Evolutionary conservation across 2,888 invertebrate genomes (phyloP).

Genomic region (Luperina testacea): DNA sequence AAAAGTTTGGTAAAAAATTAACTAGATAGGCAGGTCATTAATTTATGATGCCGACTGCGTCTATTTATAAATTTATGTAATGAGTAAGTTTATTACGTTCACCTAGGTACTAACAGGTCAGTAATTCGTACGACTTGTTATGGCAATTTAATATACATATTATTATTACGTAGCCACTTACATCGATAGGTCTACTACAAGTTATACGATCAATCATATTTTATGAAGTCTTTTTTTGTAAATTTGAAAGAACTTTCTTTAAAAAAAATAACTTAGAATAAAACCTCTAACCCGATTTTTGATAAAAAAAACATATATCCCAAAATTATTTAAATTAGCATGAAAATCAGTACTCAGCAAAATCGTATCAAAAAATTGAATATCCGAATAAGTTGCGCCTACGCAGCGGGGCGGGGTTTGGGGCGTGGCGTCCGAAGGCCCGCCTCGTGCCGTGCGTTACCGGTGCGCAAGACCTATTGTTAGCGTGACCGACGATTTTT

Average conservation of each 20-base stretch:
- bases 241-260: no score
- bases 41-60: neutral
- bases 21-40: neutral
- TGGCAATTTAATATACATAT: constrained; percentile 13
- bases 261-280: neutral
- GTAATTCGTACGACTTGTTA: neutral
- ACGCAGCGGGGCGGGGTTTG: constrained; percentile 75
- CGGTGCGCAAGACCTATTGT: constrained; percentile 80
- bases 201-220: neutral
- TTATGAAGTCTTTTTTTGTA: neutral
- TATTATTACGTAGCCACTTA: neutral
- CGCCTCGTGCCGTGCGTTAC: constrained; percentile 85
- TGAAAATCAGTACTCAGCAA: constrained; percentile 44
- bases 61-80: constrained; percentile 23
- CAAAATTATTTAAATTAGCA: constrained; percentile 33
- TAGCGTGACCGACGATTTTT: constrained; percentile 67
- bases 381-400: constrained; percentile 61
- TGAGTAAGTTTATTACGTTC: constrained; percentile 7
- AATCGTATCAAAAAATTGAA: constrained; percentile 51
- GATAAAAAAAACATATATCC: constrained; percentile 11
- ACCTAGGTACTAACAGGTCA: neutral
- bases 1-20: neutral
- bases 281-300: neutral
- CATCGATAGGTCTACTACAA: neutral
- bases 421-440: constrained; percentile 80